These are phyloP conservation scores for Rhizoglyphus robini DNA, from an alignment of 1,140 invertebrate genomes.

Conservation along the genomic window DNA sequence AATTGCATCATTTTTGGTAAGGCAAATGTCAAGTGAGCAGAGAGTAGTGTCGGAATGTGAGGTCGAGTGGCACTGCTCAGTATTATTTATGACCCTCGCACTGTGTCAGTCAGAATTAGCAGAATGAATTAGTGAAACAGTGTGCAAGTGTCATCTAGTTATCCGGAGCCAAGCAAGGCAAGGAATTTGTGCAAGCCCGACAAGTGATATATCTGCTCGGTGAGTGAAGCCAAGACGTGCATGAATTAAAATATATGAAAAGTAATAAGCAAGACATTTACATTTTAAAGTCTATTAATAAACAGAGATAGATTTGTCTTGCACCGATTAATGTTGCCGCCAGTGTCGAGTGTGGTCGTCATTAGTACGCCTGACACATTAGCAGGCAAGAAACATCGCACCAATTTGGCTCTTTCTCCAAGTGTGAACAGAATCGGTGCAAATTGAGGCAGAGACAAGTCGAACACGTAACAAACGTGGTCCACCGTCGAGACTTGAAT, in stretches of 20 bases:
- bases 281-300: conserved; percentile 7
- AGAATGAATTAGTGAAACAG: conserved; percentile 3
- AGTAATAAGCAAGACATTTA: conserved; percentile 9
- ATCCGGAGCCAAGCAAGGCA: not conserved
- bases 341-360: not conserved
- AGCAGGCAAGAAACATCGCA: not conserved
- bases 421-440: not conserved
- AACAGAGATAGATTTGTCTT: conserved; percentile 8
- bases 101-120: not conserved
- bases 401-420: conserved; percentile 9
- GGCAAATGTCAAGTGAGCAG: not conserved
- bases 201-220: not conserved
- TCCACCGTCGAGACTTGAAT: too few relatives aligned
- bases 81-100: conserved; percentile 3
- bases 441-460: conserved; percentile 3
- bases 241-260: conserved; percentile 12
- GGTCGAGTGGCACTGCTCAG: not conserved
- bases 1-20: conserved; percentile 5
- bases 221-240: not conserved
- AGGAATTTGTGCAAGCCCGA: not conserved
- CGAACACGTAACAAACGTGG: too few relatives aligned
- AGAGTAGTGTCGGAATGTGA: not conserved
- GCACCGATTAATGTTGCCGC: too few relatives aligned
- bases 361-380: not conserved
- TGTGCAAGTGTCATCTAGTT: not conserved